Evolutionary conservation across 2,113 vertebrate genomes (phyloP).

Genomic region (Ceyx margarethae): DNA sequence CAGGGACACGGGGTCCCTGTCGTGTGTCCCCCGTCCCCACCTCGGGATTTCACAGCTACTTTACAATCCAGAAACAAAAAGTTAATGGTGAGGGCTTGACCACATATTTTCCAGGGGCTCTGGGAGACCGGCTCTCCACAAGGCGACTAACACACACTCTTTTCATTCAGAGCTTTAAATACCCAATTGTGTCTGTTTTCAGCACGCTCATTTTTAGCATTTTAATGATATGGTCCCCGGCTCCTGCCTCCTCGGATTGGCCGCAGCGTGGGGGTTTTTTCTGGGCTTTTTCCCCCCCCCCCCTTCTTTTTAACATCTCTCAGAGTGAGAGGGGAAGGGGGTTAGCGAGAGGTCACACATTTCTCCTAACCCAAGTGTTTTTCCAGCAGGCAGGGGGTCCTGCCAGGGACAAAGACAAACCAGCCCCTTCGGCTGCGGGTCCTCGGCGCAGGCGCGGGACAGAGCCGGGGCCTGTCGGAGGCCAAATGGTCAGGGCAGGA

Average conservation of each 20-base stretch:
- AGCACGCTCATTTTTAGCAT: conserved; percentile 63
- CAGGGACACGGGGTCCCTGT: background rate
- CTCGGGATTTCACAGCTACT: conserved; percentile 17
- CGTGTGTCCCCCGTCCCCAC: background rate
- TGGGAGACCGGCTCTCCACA: conserved; percentile 40
- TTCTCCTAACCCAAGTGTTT: conserved; percentile 54
- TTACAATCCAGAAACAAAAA: conserved; percentile 47
- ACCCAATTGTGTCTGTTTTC: conserved; percentile 62
- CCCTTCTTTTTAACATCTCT: background rate
- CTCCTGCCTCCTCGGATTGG: conserved; percentile 39
- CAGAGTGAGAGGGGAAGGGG: conserved; percentile 19
- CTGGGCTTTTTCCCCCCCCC: accelerated
- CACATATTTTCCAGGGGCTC: conserved; percentile 64
- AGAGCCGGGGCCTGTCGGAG: accelerated
- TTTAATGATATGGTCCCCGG: conserved; percentile 51
- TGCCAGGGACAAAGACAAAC: background rate
- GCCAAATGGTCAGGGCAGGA: accelerated
- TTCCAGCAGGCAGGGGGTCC: conserved; percentile 55
- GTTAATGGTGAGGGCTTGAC: conserved; percentile 16
- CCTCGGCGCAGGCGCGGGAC: background rate
- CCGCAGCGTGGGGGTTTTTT: background rate
- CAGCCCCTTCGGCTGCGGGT: background rate
- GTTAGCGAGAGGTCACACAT: conserved; percentile 60
- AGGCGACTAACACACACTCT: conserved; percentile 51
- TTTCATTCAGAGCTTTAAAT: conserved; percentile 65